These are phyloP conservation scores for Percopsis transmontana DNA, from an alignment of 2,113 vertebrate genomes.

Conservation along the genomic window DNA sequence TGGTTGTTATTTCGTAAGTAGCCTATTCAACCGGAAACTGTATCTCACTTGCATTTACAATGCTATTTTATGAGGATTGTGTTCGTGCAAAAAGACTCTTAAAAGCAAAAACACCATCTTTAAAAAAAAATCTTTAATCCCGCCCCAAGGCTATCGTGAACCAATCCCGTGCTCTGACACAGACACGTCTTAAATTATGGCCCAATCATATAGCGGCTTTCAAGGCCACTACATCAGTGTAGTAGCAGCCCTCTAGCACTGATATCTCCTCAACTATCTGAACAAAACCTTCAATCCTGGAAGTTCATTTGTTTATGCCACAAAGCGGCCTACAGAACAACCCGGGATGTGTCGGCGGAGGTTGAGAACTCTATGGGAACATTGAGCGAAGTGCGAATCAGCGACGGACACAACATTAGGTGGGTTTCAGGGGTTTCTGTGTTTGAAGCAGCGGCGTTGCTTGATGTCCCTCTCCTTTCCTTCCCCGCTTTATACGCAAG, in stretches of 20 bases:
- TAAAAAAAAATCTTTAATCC: constrained; percentile 57
- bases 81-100: not conserved
- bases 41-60: no score
- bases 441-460: constrained; percentile 16
- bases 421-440: constrained; percentile 47
- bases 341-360: no score
- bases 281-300: constrained; percentile 10
- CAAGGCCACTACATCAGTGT: constrained; percentile 6
- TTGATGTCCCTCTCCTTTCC: constrained; percentile 28
- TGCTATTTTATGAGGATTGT: no score
- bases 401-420: constrained; percentile 56
- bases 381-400: constrained; percentile 19
- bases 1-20: no score
- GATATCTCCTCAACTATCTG: not conserved
- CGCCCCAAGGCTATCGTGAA: constrained; percentile 9
- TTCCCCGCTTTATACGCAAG: constrained; percentile 3
- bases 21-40: no score
- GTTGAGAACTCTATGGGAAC: constrained; percentile 4
- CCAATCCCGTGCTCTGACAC: constrained; percentile 65
- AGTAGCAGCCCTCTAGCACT: constrained; percentile 1
- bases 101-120: constrained; percentile 28
- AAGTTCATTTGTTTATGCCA: not conserved
- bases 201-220: constrained; percentile 56
- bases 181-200: not conserved
- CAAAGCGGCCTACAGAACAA: no score